Base-by-base conservation (phyloP, 1,140 invertebrate genomes). In the Leptinotarsa lineolata region DNA sequence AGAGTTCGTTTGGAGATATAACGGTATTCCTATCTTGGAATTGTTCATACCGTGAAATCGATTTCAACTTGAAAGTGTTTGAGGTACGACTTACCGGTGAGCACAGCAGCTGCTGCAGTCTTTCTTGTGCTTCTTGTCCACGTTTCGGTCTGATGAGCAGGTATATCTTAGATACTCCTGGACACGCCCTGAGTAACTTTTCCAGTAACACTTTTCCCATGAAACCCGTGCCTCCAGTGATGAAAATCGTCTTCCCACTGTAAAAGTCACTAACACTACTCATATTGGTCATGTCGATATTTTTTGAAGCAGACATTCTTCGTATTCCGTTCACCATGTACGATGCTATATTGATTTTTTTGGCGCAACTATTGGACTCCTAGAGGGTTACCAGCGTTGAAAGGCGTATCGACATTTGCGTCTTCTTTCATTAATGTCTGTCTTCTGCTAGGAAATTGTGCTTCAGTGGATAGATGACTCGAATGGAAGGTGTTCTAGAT, bases 141-240 rank as follows among this genome's bases (percentile, higher is more conserved):
- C 87, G 87, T 80, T 92, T 92, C 15, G 89, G 86, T 68, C 92
- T 85, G 70, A 93, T 88, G 3, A 94, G 85, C 59, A 93, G 84
- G 76, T 91, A 94, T 24, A 94, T 88, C 24, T 82, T 87, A 21
- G 85, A 85, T 13, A 94, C 81, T 21, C 87, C 87, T 3, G 89
- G 88, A 86, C 92, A 94, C 67, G 88, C 88, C 77, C 91, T 85
- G 21, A 93, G 84, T 39, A 93, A 81, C 83, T 93, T 93, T 81
- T 93, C 92, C 68, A 93, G 82, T 66, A 93, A 82, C 2, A 92
- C 90, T 83, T 92, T 93, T 4, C 90, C 90, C 81, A 84, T 82
- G 73, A 84, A 84, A 15, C 83, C 83, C 4, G 82, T 83, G 1
- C 81, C 82, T 20, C 83, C 83, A 16, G 82, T 83, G 45, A 83